Evolutionary conservation across 2,888 invertebrate species (phyloP), one percentile per base, ranked within the genome.

Genomic region (Troilus luridus): DNA sequence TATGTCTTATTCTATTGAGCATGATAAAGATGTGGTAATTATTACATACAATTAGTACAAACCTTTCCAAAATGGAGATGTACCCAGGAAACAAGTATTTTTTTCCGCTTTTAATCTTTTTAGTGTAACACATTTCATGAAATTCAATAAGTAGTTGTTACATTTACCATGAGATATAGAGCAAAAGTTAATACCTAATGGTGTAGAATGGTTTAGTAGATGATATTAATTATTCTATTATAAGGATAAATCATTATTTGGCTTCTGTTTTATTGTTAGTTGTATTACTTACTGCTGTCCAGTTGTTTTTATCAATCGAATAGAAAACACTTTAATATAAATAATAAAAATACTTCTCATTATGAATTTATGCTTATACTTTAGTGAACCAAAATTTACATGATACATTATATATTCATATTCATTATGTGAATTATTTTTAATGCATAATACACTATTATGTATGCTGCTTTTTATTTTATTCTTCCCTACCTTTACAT

Each of bases 361-460:
- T 90, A 60, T 90, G 90, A 90, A 90, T 90, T 88, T 67, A 90
- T 90, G 90, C 90, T 90, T 90, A 67, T 60, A 90, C 85, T 77
- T 90, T 77, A 90, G 90, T 90, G 58, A 72, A 77, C 90, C 90
- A 27, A 90, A 77, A 77, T 90, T 56, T 27, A 90, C 58, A 24
- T 90, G 77, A 59, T 77, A 89, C 89, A 90, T 77, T 90, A 90
- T 85, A 90, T 67, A 90, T 85, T 56, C 56, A 81, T 90, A 90
- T 90, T 85, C 88, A 90, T 90, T 90, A 90, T 90, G 90, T 90
- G 90, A 90, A 91, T 88, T 91, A 91, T 91, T 91, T 88, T 91
- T 91, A 81, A 91, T 91, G 91, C 91, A 91, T 91, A 91, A 91
- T 91, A 91, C 88, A 91, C 88, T 88, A 91, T 91, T 91, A 91